Evolutionary conservation across 2,113 vertebrate species (phyloP), one percentile per base, ranked within the genome.

Genomic region (Acrocephalus kingi): DNA sequence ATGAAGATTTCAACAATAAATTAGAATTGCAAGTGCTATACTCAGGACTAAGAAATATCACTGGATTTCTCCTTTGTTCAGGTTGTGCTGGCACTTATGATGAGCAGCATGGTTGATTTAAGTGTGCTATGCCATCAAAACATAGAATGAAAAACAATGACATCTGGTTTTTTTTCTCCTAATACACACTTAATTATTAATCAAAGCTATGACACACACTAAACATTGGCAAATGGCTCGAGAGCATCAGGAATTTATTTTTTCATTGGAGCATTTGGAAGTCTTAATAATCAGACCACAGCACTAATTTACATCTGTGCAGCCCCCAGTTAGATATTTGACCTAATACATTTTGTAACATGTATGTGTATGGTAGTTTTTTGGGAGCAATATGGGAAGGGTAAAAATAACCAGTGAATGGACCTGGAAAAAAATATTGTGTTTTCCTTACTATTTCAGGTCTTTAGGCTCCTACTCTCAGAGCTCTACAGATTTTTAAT

Each of bases 101-200:
- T 9, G 1, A 89, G 61, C 84, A 71, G 30, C 48, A 48, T 4
- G 12, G 64, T 13, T 95, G 76, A 89, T 83, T 81, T 61, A 49
- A 84, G 59, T 45, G 35, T 66, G 58, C 79, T 45, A 13, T 80
- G 68, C 74, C 90, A 85, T 92, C 82, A 78, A 86, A 87, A 75
- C 2, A 20, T 33, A 69, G 46, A 82, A 91, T 28, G 62, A 96
- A 94, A 91, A 95, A 75, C 92, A 87, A 49, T 78, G 69, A 71
- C 83, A 90, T 77, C 86, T 92, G 93, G 62, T 82, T 77, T 84
- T 96, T 96, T 86, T 90, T 77, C 82, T 95, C 87, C 86, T 80
- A 84, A 93, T 51, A 87, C 48, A 83, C 73, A 89, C 86, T 88
- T 90, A 85, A 81, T 96, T 94, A 82, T 91, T 93, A 92, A 95